These are phyloP conservation scores for Andricus grossulariae DNA, from an alignment of 1,140 invertebrate species.

Conservation along the genomic window DNA sequence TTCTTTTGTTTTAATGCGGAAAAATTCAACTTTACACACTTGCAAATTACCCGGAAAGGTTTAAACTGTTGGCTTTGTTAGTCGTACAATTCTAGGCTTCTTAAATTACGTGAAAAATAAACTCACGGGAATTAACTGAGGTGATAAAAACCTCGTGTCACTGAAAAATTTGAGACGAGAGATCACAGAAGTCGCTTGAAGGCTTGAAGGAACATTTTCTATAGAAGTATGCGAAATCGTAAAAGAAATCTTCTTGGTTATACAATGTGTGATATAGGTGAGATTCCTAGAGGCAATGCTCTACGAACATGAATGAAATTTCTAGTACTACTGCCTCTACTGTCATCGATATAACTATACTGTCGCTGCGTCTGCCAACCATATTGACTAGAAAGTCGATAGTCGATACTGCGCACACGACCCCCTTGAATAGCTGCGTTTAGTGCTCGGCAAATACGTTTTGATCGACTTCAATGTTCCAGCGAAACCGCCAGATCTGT, in stretches of 20 bases:
- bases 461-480: background rate
- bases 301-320: conserved; percentile 25
- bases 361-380: background rate
- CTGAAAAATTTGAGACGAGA: no score
- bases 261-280: background rate
- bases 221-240: background rate
- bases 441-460: conserved; percentile 2
- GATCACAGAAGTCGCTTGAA: no score
- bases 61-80: no score
- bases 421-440: conserved; percentile 8
- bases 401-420: conserved; percentile 16
- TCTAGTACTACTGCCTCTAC: conserved; percentile 13
- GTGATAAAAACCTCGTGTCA: no score
- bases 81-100: no score
- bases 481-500: no score
- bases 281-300: background rate
- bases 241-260: background rate
- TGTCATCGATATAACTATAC: conserved; percentile 22
- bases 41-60: no score
- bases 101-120: no score
- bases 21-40: no score
- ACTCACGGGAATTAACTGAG: no score
- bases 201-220: no score
- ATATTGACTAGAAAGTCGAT: conserved; percentile 11
- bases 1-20: no score